Evolutionary conservation across 30 jellyfish, hydroid and myxozoan species (phyloP), one percentile per base, ranked within the genome.

Genomic region (Turritopsis rubra): DNA sequence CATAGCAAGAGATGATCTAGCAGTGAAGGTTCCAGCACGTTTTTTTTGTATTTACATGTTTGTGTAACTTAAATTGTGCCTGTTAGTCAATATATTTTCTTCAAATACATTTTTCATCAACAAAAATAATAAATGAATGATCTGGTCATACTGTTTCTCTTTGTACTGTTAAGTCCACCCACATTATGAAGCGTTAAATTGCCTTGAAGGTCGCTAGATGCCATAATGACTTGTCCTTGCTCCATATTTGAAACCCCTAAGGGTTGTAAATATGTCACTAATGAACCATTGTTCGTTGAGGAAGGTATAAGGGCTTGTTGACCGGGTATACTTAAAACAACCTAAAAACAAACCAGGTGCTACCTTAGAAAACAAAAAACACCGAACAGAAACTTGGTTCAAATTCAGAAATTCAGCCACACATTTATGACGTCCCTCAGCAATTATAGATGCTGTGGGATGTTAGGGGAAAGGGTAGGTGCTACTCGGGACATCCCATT

Each of bases 221-320:
- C 88, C 88, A 82, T 82, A 18, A 82, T 65, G 23, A 82, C 88
- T 66, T 82, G 88, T 0, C 85, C 85, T 65, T 82, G 88, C 17
- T 82, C 88, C 72, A 81, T 81, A 18, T 29, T 54, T 29, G 85
- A 78, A 20, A 74, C 82, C 25, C 88, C 88, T 1, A 82, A 72
- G 16, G 88, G 84, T 29, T 82, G 88, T 3, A 82, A 85, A 29
- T 82, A 82, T 31, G 88, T 72, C 31, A 82, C 88, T 73, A 82
- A 23, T 17, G 52, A 41, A 65, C 75, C 66, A 28, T 72, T 72
- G 75, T 52, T 29, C 18, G 53, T 29, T 25, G 75, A 41, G 52
- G 85, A 31, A 1, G 78, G 79, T 22, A 82, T 66, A 52, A 71
- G 53, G 27, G 72, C 19, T 71, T 82, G 88, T 52, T 71, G 85